Conservation (phyloP, 35 echinoderm and acorn worm genomes). For the Eucidaris tribuloides region DNA sequence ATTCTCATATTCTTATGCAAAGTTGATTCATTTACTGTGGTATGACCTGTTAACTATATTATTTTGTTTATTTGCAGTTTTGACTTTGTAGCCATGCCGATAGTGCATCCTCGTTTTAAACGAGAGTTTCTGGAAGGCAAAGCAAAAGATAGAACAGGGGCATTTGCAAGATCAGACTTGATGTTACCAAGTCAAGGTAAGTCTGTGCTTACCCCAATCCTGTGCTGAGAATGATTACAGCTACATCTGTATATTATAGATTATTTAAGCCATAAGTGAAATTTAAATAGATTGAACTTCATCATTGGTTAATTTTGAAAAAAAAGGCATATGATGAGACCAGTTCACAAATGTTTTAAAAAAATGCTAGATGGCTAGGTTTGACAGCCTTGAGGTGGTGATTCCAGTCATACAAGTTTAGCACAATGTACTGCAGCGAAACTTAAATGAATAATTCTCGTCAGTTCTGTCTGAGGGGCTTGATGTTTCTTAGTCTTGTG, state of each 20-base stretch:
- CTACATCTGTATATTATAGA: not conserved
- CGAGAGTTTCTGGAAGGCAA: constrained; percentile 88
- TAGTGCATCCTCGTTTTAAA: constrained; percentile 95
- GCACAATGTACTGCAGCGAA: too few species aligned
- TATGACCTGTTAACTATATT: not conserved
- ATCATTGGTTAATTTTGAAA: not conserved
- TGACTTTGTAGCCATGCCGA: constrained; percentile 96
- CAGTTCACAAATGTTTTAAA: not conserved
- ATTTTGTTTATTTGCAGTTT: constrained; percentile 55
- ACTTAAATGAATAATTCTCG: too few species aligned
- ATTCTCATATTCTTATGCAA: not conserved
- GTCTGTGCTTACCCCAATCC: not conserved
- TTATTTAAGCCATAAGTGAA: not conserved
- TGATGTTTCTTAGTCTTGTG: too few species aligned
- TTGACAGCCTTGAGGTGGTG: too few species aligned
- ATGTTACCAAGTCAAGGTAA: constrained; percentile 96
- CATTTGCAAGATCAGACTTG: constrained; percentile 94
- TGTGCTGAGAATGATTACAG: not conserved
- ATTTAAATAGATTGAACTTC: not conserved
- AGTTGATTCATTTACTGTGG: not conserved
- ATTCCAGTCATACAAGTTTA: too few species aligned
- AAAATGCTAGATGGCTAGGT: too few species aligned
- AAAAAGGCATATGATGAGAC: not conserved
- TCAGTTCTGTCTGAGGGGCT: too few species aligned
- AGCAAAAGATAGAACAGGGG: constrained; percentile 87